These are phyloP conservation scores for Torymus tubicola DNA, from an alignment of 2,888 invertebrate species.

Conservation along the genomic window DNA sequence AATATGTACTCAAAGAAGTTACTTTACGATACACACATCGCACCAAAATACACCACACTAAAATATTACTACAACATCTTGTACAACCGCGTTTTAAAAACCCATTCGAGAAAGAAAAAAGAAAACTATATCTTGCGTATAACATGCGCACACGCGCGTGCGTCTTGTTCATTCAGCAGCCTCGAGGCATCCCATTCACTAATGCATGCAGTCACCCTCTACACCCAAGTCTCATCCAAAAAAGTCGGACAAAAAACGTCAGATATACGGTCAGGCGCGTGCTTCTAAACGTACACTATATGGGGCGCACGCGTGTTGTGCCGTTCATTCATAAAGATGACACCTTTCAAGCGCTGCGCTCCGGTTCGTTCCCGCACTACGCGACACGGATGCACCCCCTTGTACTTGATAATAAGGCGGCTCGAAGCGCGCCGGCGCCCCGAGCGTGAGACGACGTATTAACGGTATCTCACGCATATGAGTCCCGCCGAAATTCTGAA, in stretches of 20 bases:
- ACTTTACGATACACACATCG: too few species aligned
- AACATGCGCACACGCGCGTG: neutral
- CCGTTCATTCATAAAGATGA: constrained; percentile 40
- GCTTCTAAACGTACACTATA: too few species aligned
- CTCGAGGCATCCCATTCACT: neutral
- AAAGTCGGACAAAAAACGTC: too few species aligned
- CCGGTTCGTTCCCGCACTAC: neutral
- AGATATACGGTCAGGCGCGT: too few species aligned
- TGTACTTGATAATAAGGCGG: neutral
- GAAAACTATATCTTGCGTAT: too few species aligned
- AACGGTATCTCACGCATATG: constrained; percentile 33
- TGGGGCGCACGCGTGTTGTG: constrained; percentile 14
- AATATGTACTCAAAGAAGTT: too few species aligned
- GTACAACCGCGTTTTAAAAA: too few species aligned
- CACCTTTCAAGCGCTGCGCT: constrained; percentile 34
- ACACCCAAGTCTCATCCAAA: too few species aligned
- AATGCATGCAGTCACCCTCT: neutral
- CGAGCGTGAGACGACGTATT: constrained; percentile 49
- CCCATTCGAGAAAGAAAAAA: too few species aligned
- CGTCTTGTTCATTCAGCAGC: neutral
- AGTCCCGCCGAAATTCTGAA: constrained; percentile 21
- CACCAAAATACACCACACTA: too few species aligned
- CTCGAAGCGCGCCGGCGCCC: constrained; percentile 19
- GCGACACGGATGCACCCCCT: neutral
- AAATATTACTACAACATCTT: too few species aligned